These are phyloP conservation scores for Andrena bicolor DNA, from an alignment of 2,888 invertebrate species.

Conservation along the genomic window DNA sequence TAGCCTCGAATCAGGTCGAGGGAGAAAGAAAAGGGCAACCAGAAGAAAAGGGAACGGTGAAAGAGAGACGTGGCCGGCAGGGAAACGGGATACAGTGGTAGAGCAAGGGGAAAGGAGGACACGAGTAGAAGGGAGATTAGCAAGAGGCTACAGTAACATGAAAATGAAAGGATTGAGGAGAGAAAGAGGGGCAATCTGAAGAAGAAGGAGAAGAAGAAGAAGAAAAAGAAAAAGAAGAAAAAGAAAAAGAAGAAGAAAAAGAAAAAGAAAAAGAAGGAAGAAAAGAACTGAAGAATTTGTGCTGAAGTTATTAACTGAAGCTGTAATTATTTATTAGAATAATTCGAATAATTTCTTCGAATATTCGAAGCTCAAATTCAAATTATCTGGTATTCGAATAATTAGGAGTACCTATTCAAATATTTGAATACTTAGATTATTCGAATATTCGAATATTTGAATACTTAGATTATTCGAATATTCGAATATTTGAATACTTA, in stretches of 20 bases:
- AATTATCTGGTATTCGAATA: too few relatives aligned
- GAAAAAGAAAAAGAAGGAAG: not conserved
- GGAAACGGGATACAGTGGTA: not conserved
- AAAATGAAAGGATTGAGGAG: not conserved
- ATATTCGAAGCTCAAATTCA: too few relatives aligned
- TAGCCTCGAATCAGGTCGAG: constrained; percentile 13
- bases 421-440: too few relatives aligned
- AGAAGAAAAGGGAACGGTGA: not conserved
- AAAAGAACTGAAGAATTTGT: not conserved
- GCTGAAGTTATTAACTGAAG: too few relatives aligned
- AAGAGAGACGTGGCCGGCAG: not conserved
- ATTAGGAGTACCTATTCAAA: too few relatives aligned
- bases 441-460: too few relatives aligned
- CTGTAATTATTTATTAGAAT: too few relatives aligned
- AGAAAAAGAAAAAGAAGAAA: not conserved
- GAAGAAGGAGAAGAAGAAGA: not conserved
- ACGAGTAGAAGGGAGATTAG: not conserved
- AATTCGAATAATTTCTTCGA: too few relatives aligned
- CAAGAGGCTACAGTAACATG: not conserved
- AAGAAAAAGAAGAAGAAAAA: not conserved
- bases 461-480: too few relatives aligned
- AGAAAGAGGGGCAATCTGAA: not conserved
- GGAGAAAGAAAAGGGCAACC: not conserved
- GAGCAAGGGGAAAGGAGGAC: not conserved
- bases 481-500: too few relatives aligned